Evolutionary conservation across 2,113 vertebrate species (phyloP), one percentile per base, ranked within the genome.

Genomic region (Melanocharis versteri): DNA sequence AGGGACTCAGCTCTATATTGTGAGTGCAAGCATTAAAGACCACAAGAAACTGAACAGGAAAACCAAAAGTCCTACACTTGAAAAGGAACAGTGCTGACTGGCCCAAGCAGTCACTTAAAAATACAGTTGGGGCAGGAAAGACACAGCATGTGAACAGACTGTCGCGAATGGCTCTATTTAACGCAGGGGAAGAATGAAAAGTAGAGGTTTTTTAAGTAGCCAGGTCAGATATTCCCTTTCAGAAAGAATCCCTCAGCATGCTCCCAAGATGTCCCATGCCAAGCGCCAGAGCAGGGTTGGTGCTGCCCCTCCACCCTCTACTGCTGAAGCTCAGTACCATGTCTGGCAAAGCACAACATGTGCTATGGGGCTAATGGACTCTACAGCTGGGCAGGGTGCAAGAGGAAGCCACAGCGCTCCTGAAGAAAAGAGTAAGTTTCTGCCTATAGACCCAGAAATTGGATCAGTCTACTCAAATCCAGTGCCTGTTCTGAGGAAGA

Each of bases 81-180:
- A 91, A 82, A 83, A 86, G 24, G 19, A 89, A 75, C 37, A 65
- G 26, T 39, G 20, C 18, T 69, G 48, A 10, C 65, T 75, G 40
- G 39, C n/a, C 65, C 57, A 76, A 89, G 57, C 22, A 92, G 44
- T 33, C 65, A 35, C 70, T 89, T 68, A 39, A 84, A 93, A 93
- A 79, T 45, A 91, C 56, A 95, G 10, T 3, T 48, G 72, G 15
- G 70, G 79, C 77, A 94, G 73, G 70, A 94, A 95, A 89, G 61
- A 51, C 57, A 45, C 65, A 95, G 81, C 48, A n/a, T 84, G 69
- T 64, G 91, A 89, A 26, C 12, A 64, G n/a, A 62, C 31, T 48
- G 27, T 44, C 27, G 9, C 31, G n/a, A 94, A 94, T 56, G 10
- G 15, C 45, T 84, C 26, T 75, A 27, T 64, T 92, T 89, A 50